A percentile compares a stretch with the other conserved stretches of the same genome.
phyloP scores from a whole-genome alignment of 2,113 vertebrate genomes.

The Cynoglossus semilaevis region DNA sequence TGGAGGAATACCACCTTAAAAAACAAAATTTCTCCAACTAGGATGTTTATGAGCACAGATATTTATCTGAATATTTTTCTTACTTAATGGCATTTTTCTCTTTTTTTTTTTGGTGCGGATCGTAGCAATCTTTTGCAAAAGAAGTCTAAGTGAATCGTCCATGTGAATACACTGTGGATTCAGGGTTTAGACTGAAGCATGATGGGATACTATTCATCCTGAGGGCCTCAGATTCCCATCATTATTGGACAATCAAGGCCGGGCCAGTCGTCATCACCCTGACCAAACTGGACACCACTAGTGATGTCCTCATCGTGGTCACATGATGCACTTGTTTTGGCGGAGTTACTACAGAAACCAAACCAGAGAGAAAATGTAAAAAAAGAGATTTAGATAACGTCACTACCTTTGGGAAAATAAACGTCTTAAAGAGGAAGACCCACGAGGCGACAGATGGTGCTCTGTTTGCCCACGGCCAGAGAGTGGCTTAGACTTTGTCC shows the following conservation, averaged over 20 bases:
- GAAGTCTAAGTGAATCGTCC: conserved; percentile 10
- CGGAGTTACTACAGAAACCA: conserved; percentile 48
- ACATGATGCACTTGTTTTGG: conserved; percentile 27
- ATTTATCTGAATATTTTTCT: too few relatives aligned
- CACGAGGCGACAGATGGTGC: not conserved
- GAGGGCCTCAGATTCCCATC: conserved; percentile 26
- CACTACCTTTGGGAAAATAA: not conserved
- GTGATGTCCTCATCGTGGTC: conserved; percentile 30
- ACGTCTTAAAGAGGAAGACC: not conserved
- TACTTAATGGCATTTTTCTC: too few relatives aligned
- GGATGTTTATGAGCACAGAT: too few relatives aligned
- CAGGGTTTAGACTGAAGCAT: conserved; percentile 11
- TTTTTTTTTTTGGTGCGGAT: too few relatives aligned
- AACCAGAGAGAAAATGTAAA: conserved; percentile 18
- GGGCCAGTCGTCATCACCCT: conserved; percentile 36
- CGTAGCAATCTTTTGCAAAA: not conserved
- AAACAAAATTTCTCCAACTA: too few relatives aligned
- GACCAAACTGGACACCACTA: conserved; percentile 45
- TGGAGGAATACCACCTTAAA: too few relatives aligned
- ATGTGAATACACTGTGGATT: conserved; percentile 4
- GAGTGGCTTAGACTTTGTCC: too few relatives aligned
- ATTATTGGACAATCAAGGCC: conserved; percentile 49
- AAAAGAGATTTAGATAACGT: conserved; percentile 15
- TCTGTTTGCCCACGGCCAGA: too few relatives aligned
- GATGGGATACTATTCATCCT: conserved; percentile 39